Base-by-base conservation (phyloP, 2,797 vertebrate species). In the Graptemys geographica region DNA sequence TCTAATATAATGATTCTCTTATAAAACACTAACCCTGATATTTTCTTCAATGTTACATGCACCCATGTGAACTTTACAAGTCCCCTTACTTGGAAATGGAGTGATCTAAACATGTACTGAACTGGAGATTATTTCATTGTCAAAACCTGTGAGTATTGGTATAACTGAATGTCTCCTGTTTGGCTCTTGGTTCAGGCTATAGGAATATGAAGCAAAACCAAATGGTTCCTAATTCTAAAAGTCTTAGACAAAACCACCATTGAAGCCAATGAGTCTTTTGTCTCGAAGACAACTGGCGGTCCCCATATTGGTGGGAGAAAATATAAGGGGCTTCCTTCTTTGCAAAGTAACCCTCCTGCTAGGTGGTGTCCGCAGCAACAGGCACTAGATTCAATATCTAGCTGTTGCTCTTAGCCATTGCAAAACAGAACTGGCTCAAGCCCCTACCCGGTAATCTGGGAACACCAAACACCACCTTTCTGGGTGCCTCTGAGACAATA, bases 301-400 rank as follows among this genome's bases (percentile, higher is more conserved):
- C 12, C 62, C 79, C 78, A 44, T n/a, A 74, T 13, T 10, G 9
- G 8, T 2, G 41, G 51, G 0, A 88, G 47, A 87, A 72, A 79
- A 69, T 79, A 53, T 0, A 0, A 8, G 83, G n/a, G 49, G 1
- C 1, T 2, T 3, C 10, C 9, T 79, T 81, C 59, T 85, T 74
- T 37, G 12, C n/a, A 41, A 12, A 41, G 19, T 25, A 72, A 72
- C 37, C n/a, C n/a, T 72, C 37, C 69, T 72, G 5, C 37, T 72
- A 41, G 18, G 19, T 72, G 37, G 19, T 41, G 18, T 3, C 37
- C 41, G 11, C 37, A 72, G 21, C 10, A 41, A 41, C 19, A 11
- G n/a, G 16, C 28, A 31, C 65, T 69, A 23, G 8, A 19, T 37
- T 21, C n/a, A 69, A n/a, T n/a, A n/a, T n/a, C 15, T n/a, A 37